Evolutionary conservation across 2,113 vertebrate species (phyloP).

Genomic region (Labeo catla): DNA sequence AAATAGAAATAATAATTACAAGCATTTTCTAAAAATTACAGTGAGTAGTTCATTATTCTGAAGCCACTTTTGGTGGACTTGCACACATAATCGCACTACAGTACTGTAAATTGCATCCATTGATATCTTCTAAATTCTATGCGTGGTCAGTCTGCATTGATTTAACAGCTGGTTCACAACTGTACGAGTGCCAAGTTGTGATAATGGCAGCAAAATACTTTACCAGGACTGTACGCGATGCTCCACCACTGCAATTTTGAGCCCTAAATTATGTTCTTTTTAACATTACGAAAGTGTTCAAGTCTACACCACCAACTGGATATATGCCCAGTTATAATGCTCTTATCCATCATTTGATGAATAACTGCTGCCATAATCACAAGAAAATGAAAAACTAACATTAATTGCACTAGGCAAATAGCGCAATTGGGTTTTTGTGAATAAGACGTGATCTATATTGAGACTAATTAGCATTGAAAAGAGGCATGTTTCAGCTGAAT

Average conservation of each 20-base stretch:
- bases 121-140: no score
- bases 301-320: neutral
- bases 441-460: neutral
- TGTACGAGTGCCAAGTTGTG: neutral
- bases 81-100: neutral
- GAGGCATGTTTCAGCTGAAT: neutral
- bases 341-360: neutral
- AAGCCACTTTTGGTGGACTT: neutral
- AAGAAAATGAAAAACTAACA: neutral
- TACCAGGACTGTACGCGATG: neutral
- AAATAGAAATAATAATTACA: neutral
- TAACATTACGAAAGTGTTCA: neutral
- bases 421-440: neutral
- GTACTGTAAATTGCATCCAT: no score
- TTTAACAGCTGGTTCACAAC: neutral
- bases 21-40: neutral
- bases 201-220: neutral
- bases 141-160: neutral
- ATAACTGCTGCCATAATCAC: constrained; percentile 17
- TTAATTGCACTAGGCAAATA: neutral
- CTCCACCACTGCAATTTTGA: neutral
- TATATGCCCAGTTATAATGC: neutral
- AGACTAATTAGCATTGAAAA: neutral
- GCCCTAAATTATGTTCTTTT: neutral
- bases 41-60: neutral